These are phyloP conservation scores for Aphelinus atriplicis DNA, from an alignment of 1,140 invertebrate species.

Conservation along the genomic window DNA sequence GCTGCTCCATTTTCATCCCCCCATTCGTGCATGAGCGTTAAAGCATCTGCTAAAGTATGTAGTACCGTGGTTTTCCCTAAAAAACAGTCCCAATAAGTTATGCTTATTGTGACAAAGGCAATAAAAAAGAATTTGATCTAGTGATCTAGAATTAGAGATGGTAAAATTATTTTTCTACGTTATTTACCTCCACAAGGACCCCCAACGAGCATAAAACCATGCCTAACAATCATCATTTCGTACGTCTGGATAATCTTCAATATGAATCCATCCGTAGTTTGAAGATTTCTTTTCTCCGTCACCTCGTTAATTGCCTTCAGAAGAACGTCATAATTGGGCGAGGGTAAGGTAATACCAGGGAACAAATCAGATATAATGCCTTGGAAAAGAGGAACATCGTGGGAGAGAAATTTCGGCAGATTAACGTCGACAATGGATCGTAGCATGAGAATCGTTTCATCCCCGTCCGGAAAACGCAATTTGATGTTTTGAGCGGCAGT, in stretches of 20 bases:
- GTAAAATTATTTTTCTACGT: neutral
- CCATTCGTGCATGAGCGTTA: slow-evolving; percentile 75
- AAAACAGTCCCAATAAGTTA: neutral
- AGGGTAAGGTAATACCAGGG: slow-evolving; percentile 79
- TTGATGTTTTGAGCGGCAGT: slow-evolving; percentile 89
- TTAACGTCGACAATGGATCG: slow-evolving; percentile 92
- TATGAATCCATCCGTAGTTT: slow-evolving; percentile 76
- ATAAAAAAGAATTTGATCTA: too few species aligned
- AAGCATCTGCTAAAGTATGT: slow-evolving; percentile 75
- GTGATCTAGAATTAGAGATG: too few species aligned
- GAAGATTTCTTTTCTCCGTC: slow-evolving; percentile 74
- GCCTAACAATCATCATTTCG: slow-evolving; percentile 87
- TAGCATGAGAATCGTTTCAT: slow-evolving; percentile 81
- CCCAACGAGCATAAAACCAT: slow-evolving; percentile 88
- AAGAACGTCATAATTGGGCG: slow-evolving; percentile 78
- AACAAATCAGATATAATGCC: slow-evolving; percentile 94
- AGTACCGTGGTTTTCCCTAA: slow-evolving; percentile 74
- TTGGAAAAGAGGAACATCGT: slow-evolving; percentile 89
- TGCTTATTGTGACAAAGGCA: neutral
- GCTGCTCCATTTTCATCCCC: slow-evolving; percentile 66
- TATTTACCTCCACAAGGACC: slow-evolving; percentile 65
- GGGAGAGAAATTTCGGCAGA: slow-evolving; percentile 89
- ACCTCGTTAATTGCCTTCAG: slow-evolving; percentile 67
- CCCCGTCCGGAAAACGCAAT: slow-evolving; percentile 82
- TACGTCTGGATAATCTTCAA: slow-evolving; percentile 81